Evolutionary conservation across 2,888 invertebrate genomes (phyloP).

Genomic region (Epinotia nisella): DNA sequence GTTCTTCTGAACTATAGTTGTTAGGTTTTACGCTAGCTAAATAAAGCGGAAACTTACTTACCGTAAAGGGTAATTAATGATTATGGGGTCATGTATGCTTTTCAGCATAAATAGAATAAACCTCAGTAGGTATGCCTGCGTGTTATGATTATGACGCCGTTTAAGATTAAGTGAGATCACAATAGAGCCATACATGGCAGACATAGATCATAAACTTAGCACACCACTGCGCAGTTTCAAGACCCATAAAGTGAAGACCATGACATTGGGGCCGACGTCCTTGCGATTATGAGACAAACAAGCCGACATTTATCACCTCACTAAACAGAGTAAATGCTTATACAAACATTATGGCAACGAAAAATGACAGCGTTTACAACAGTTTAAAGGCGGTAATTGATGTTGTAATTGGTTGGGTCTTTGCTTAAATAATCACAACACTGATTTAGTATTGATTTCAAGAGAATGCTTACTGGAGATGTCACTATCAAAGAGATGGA

Average conservation of each 20-base stretch:
- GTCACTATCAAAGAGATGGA: no score
- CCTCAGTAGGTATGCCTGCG: no score
- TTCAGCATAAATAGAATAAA: no score
- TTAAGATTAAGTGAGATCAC: not conserved
- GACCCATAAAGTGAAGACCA: conserved; percentile 56
- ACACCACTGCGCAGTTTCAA: conserved; percentile 45
- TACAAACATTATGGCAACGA: conserved; percentile 29
- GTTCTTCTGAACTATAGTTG: no score
- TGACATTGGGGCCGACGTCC: conserved; percentile 70
- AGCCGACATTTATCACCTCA: conserved; percentile 41
- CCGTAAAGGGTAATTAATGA: no score
- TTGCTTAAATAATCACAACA: conserved; percentile 14
- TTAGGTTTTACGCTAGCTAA: no score
- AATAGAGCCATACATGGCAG: not conserved
- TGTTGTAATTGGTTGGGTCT: not conserved
- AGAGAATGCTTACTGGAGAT: not conserved
- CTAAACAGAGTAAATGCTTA: conserved; percentile 38
- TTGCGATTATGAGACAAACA: conserved; percentile 59
- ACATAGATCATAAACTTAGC: not conserved
- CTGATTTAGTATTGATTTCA: not conserved
- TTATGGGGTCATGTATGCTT: no score
- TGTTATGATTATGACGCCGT: not conserved
- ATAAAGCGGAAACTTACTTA: no score
- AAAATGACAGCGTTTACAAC: conserved; percentile 29
- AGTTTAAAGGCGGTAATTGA: conserved; percentile 21